Percentiles rank a stretch among this genome's conserved stretches.
phyloP scores from a whole-genome alignment of 2,797 vertebrate genomes.

The Monodelphis domestica region DNA sequence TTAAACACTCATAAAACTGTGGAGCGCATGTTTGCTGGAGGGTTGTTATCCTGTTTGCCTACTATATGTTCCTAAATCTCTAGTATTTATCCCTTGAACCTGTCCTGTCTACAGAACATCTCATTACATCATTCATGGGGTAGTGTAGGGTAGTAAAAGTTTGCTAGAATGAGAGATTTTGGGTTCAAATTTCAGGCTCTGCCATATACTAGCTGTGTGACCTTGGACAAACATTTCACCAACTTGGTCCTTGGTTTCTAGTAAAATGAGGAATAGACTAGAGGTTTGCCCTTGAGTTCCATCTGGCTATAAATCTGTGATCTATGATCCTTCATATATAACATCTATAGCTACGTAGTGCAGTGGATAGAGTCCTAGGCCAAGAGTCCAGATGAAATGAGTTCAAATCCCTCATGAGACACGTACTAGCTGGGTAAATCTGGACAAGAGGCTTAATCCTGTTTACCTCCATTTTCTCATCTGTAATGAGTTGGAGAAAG shows the following conservation, averaged over 20 bases:
- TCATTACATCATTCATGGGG: not conserved
- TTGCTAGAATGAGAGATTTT: not conserved
- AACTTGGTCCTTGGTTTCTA: not conserved
- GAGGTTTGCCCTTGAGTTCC: not conserved
- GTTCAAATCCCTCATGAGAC: too few relatives aligned
- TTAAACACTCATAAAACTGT: not conserved
- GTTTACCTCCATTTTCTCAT: too few relatives aligned
- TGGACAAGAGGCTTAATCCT: too few relatives aligned
- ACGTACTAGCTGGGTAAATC: too few relatives aligned
- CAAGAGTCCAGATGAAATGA: too few relatives aligned
- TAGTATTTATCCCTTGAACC: conserved; percentile 17
- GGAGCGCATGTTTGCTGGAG: not conserved
- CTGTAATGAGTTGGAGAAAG: too few relatives aligned
- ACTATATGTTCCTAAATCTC: conserved; percentile 29
- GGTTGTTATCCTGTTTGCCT: not conserved
- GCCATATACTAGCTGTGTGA: not conserved
- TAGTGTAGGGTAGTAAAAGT: not conserved
- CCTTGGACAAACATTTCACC: not conserved
- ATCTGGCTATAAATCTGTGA: not conserved
- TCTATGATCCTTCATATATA: not conserved
- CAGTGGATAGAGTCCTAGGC: too few relatives aligned
- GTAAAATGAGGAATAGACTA: not conserved
- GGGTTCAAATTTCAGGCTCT: not conserved
- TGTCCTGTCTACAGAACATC: not conserved
- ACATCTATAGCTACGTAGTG: not conserved